Evolutionary conservation across 2,888 invertebrate genomes (phyloP), one percentile per base, ranked within the genome.

Genomic region (Papilio gigon): DNA sequence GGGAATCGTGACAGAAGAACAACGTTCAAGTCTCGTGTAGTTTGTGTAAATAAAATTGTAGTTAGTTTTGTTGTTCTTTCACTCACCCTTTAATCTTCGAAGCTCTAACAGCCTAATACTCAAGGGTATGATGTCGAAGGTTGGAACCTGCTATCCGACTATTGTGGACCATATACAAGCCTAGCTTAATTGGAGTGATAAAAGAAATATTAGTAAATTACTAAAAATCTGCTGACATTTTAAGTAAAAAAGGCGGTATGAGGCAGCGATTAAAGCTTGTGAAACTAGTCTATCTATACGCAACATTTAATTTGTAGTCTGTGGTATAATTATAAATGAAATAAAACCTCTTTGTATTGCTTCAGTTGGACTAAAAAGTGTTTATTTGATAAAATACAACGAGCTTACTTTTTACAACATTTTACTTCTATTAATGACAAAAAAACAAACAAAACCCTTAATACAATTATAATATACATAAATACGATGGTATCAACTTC

Each of bases 361-460:
- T 91, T 92, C 90, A 91, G 91, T 92, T 91, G 92, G 92, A 92
- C 91, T 92, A 92, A 92, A 92, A 92, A 91, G 91, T 92, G 91
- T 92, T 92, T 92, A 92, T 90, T 92, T 90, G 91, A 91, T 92
- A 92, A 92, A 92, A 92, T 92, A 92, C 92, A 92, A 92, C 91
- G 91, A 92, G 90, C 91, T 92, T 92, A 92, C 90, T 91, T 92
- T 91, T 92, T 92, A 91, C 92, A 92, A 92, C 91, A 92, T 92
- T 92, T 92, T 90, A 91, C 87, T 90, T 89, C 90, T 90, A 91
- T 86, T 84, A 90, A 90, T 89, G 90, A 89, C 88, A 90, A 90
- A 91, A 87, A 89, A 90, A 90, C 88, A 90, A 92, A 90, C 89
- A 90, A 91, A 92, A 90, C 90, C 87, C 88, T 89, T 90, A 90